Conservation (phyloP, 2,888 invertebrate genomes). For the Hyalella azteca region DNA sequence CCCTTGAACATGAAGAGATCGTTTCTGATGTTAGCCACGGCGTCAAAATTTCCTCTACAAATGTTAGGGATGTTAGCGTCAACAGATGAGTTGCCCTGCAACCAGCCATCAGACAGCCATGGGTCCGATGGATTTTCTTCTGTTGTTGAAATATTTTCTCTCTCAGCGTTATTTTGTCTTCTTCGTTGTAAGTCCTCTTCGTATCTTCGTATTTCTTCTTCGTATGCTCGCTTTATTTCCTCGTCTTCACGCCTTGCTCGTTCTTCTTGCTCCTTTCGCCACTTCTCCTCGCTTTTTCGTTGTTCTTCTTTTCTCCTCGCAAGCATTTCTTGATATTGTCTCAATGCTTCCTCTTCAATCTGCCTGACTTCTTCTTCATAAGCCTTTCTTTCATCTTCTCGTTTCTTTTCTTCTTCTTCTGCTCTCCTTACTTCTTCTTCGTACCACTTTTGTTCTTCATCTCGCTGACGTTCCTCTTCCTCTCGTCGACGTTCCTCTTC, state of each 20-base stretch:
- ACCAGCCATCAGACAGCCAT: background rate
- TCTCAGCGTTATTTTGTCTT: background rate
- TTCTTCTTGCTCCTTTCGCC: background rate
- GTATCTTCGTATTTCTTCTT: conserved; percentile 27
- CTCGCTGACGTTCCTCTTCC: background rate
- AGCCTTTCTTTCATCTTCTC: background rate
- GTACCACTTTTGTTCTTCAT: conserved; percentile 22
- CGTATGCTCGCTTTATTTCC: background rate
- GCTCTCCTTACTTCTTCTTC: conserved; percentile 2
- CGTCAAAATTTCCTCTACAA: conserved; percentile 88
- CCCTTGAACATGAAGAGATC: conserved; percentile 75
- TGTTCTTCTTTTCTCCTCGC: background rate
- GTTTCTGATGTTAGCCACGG: conserved; percentile 84
- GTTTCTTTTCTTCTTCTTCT: background rate
- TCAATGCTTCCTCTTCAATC: background rate
- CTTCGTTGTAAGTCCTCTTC: background rate
- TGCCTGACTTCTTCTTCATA: conserved; percentile 20
- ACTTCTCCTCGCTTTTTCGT: background rate
- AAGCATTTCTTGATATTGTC: background rate
- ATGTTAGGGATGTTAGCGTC: conserved; percentile 70
- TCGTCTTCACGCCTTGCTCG: conserved; percentile 12
- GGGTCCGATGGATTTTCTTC: background rate
- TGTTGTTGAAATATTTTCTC: background rate
- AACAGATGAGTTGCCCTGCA: background rate
- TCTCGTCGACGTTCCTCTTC: background rate